Conservation (phyloP, 1,140 invertebrate species). For the Dendrolimus punctatus region DNA sequence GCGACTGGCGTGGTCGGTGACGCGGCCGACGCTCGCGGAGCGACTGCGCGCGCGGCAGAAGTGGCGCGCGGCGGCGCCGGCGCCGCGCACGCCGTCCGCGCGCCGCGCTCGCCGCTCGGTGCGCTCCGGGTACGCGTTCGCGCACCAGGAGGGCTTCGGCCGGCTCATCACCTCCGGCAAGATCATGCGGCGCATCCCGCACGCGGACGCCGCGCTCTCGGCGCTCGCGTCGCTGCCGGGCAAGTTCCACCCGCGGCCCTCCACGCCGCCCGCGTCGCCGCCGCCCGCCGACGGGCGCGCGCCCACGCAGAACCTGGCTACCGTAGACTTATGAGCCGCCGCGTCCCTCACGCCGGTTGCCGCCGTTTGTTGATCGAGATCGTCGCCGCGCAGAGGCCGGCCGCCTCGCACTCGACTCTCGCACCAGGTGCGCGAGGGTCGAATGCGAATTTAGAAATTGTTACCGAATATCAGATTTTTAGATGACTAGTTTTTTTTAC, state of each 20-base stretch:
- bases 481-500: constrained; percentile 14
- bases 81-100: constrained; percentile 88
- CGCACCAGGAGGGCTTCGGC: constrained; percentile 97
- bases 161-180: constrained; percentile 97
- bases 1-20: constrained; percentile 92
- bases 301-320: constrained; percentile 56
- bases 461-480: constrained; percentile 2
- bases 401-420: too few relatives aligned
- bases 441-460: neutral
- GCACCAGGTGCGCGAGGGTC: neutral
- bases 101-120: constrained; percentile 90
- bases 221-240: constrained; percentile 59
- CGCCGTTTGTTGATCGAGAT: constrained; percentile 62
- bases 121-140: constrained; percentile 98
- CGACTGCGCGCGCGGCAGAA: constrained; percentile 83
- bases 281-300: constrained; percentile 34
- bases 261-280: constrained; percentile 29
- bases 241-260: constrained; percentile 49
- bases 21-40: constrained; percentile 92
- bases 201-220: constrained; percentile 73
- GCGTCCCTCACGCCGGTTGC: constrained; percentile 4
- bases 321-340: constrained; percentile 49
- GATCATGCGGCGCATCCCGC: constrained; percentile 92
- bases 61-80: constrained; percentile 76
- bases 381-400: constrained; percentile 3